Evolutionary conservation across 1,140 invertebrate species (phyloP), one percentile per base, ranked within the genome.

Genomic region (Leptoteleia sp.): DNA sequence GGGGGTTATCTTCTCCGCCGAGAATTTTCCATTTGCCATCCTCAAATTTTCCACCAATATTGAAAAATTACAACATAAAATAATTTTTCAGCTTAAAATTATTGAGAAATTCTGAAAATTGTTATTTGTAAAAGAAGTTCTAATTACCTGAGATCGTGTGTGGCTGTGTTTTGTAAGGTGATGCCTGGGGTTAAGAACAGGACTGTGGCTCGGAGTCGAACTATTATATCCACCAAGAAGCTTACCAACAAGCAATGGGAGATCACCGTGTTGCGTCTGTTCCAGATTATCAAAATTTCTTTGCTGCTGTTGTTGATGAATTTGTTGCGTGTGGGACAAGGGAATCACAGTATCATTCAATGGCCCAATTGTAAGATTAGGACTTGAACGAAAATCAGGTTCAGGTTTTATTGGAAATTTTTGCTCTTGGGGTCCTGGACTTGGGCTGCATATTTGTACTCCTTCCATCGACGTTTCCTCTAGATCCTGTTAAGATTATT

Each of bases 161-260:
- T 90, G 88, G 80, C 88, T 87, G 55, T 90, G 88, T 52, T 90
- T 90, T 9, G 86, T 88, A 19, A 90, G 67, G 81, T 89, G 89
- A 85, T 92, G 93, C 72, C 92, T 88, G 5, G 92, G 91, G 42
- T 91, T 92, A 29, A 93, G 86, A 65, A 93, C 89, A 6, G 93
- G 93, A 52, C 93, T 93, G 29, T 93, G 92, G 83, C 91, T 92
- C 0, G 93, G 91, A 0, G 92, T 92, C 6, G 91, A 91, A 81
- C 89, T 91, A 31, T 91, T 92, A 78, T 92, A 92, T 70, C 89
- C 91, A 89, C 90, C 93, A 84, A 85, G 91, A 81, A 93, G 81
- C 83, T 93, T 93, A 67, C 92, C 93, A 76, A 93, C 92, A 65
- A 90, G 89, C 59, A 91, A 83, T 7, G 92, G 91, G 19, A 93